Base-by-base conservation (phyloP, 2,113 vertebrate genomes). In the Meles meles region DNA sequence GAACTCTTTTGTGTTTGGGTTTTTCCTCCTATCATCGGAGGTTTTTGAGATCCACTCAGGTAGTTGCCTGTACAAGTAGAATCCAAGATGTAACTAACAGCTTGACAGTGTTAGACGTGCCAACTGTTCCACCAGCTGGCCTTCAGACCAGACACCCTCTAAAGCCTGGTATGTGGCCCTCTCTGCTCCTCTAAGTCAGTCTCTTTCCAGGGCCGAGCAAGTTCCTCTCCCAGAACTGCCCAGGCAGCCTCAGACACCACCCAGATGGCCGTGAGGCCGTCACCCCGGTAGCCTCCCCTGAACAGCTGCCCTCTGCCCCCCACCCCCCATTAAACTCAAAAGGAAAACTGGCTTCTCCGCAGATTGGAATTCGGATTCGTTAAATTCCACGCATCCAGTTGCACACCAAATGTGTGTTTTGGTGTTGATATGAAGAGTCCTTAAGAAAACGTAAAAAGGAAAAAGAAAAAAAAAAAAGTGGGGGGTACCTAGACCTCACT, bases 241-340 rank as follows among this genome's bases (percentile, higher is more conserved):
- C 65, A 87, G 80, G 74, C 84, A 61, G 97, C 88, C 95, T 83
- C 29, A 42, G 97, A 94, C 93, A 97, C 96, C 97, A 97, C 98
- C 96, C 98, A 97, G 97, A 98, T 98, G 98, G 95, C 97, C 81
- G 4, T 5, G 74, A 65, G 94, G 96, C 96, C 85, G 6, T 94
- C 93, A 85, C 71, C 44, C 12, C 20, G 65, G 84, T 90, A 83
- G 88, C 95, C 80, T 81, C 87, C 72, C 81, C 15, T 3, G 5
- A 97, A 93, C 97, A 96, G 96, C 89, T 96, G 97, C 93, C 95
- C 92, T 80, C 55, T 27, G 61, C 77, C 42, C 74, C 69, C n/a
- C 77, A 49, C 18, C 34, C 84, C 61, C 71, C 61, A 93, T 63
- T 84, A 95, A 94, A 89, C 67, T 63, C 57, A 86, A 82, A 69